A percentile compares a stretch with the other conserved stretches of the same genome.
Evolutionary conservation across 2,113 vertebrate genomes (phyloP).

Genomic region (Bubo scandiacus): DNA sequence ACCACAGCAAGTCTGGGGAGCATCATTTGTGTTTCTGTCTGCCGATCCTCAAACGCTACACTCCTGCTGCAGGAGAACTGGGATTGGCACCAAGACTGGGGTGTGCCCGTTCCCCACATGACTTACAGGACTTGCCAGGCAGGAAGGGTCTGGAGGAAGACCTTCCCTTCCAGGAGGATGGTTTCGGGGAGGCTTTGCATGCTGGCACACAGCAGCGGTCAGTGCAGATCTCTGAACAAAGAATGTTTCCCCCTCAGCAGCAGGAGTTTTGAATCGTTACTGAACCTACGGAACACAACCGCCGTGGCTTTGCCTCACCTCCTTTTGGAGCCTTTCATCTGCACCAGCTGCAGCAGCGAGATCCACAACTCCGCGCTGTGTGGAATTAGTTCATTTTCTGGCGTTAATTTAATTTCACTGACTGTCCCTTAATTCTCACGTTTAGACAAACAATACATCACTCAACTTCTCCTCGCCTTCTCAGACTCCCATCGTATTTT

Average conservation of each 20-base stretch:
- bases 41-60: neutral
- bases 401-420: neutral
- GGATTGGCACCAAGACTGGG: neutral
- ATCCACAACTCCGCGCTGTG: accelerated
- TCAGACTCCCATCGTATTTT: neutral
- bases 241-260: neutral
- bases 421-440: neutral
- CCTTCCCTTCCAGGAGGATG: neutral
- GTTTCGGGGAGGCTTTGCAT: neutral
- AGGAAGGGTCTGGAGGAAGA: no score
- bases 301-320: neutral
- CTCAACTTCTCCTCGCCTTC: neutral
- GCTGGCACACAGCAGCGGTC: neutral
- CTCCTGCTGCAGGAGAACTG: neutral
- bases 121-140: neutral
- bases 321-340: neutral
- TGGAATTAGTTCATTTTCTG: no score
- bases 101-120: neutral
- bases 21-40: neutral
- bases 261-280: neutral
- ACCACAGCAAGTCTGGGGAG: neutral
- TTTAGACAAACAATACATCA: neutral
- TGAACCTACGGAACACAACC: neutral
- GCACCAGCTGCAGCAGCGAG: neutral
- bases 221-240: neutral